These are phyloP conservation scores for Mercenaria mercenaria DNA, from an alignment of 1,140 invertebrate species.

Conservation along the genomic window DNA sequence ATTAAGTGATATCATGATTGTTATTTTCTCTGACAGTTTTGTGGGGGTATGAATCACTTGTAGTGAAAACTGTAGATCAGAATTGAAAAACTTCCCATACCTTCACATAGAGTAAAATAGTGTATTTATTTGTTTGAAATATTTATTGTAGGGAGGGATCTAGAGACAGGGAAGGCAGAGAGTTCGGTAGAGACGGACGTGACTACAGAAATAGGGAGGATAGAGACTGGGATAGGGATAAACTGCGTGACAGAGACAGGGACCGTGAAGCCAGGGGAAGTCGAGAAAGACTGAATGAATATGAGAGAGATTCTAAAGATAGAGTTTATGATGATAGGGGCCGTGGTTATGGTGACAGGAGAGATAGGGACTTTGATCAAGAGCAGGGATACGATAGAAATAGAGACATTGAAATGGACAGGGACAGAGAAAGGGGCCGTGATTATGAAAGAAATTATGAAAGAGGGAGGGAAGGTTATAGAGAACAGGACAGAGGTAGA, in stretches of 20 bases:
- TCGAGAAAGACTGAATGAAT: slow-evolving; percentile 54
- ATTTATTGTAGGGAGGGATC: slow-evolving; percentile 18
- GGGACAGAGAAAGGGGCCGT: slow-evolving; percentile 81
- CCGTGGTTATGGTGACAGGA: slow-evolving; percentile 35
- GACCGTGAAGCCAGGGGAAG: slow-evolving; percentile 67
- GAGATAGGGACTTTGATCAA: slow-evolving; percentile 76
- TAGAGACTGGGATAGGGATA: slow-evolving; percentile 59
- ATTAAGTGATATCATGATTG: no score
- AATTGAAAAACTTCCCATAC: no score
- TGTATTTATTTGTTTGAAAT: no score
- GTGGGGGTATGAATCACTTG: no score
- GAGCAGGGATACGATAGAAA: slow-evolving; percentile 60
- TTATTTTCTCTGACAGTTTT: no score
- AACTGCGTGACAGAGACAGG: slow-evolving; percentile 58
- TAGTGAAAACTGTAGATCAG: no score
- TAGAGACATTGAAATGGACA: slow-evolving; percentile 69
- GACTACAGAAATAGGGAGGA: slow-evolving; percentile 56
- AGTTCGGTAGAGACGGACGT: not conserved
- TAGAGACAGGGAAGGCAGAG: slow-evolving; percentile 61
- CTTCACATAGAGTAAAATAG: no score
- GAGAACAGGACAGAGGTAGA: slow-evolving; percentile 58
- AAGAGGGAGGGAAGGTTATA: slow-evolving; percentile 77
- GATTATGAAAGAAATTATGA: slow-evolving; percentile 73
- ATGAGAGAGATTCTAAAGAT: slow-evolving; percentile 65
- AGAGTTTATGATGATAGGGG: slow-evolving; percentile 30